phyloP scores from a whole-genome alignment of 2,113 vertebrate genomes.

The Mesitornis unicolor region DNA sequence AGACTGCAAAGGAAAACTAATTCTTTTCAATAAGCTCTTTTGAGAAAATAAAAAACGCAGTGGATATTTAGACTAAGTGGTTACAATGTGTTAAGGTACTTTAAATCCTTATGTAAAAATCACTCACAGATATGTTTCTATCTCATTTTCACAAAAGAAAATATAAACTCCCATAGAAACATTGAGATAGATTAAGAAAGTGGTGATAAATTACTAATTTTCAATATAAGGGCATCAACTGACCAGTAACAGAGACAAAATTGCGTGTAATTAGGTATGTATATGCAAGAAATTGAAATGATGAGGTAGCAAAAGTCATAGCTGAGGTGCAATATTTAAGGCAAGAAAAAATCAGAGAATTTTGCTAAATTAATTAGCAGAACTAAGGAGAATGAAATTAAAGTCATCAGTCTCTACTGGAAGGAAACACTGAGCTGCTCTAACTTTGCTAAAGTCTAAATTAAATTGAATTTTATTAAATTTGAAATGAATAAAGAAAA shows the following conservation, averaged over 20 bases:
- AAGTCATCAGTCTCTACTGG: neutral
- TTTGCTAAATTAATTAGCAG: neutral
- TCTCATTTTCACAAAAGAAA: neutral
- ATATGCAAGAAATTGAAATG: neutral
- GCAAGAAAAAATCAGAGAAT: neutral
- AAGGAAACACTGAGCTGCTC: neutral
- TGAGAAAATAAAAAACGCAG: neutral
- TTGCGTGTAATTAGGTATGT: neutral
- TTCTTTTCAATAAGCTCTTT: neutral
- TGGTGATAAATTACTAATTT: neutral
- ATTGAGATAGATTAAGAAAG: neutral
- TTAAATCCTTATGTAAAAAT: neutral
- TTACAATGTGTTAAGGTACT: neutral
- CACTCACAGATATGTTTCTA: neutral
- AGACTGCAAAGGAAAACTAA: neutral
- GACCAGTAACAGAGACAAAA: neutral
- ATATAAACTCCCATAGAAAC: neutral
- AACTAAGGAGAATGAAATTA: neutral
- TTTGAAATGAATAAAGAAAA: neutral
- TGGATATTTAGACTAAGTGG: neutral
- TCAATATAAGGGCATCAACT: neutral
- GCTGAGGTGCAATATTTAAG: neutral
- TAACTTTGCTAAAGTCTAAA: neutral
- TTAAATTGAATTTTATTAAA: neutral
- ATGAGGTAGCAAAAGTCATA: neutral